Percentiles rank a stretch among this genome's conserved stretches.
Evolutionary conservation across 2,797 vertebrate species (phyloP).

Genomic region (Schizopygopsis malacanthus): DNA sequence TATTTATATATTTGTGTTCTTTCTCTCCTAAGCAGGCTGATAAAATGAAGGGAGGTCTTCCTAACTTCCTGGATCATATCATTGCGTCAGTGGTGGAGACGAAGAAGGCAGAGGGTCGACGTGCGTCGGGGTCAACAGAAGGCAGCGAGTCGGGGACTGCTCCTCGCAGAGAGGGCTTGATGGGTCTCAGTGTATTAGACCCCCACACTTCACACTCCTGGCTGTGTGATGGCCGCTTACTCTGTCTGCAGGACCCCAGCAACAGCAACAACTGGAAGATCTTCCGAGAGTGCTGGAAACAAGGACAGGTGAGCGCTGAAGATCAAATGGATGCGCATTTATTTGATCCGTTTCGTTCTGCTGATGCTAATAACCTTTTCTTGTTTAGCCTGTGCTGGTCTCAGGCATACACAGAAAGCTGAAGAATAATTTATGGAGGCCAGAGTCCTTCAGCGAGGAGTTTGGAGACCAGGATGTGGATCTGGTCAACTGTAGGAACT

Average conservation of each 20-base stretch:
- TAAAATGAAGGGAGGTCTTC: constrained; percentile 93
- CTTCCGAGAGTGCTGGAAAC: constrained; percentile 99
- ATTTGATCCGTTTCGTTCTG: neutral
- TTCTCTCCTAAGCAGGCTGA: constrained; percentile 77
- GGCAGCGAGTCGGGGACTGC: constrained; percentile 83
- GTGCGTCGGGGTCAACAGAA: constrained; percentile 83
- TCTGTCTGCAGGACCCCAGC: constrained; percentile 97
- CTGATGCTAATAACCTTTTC: neutral
- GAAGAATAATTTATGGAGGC: constrained; percentile 89
- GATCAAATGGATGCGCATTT: neutral
- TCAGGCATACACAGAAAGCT: constrained; percentile 96
- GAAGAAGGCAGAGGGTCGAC: constrained; percentile 92
- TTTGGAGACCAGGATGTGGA: constrained; percentile 99
- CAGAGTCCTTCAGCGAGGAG: constrained; percentile 95
- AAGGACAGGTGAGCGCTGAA: constrained; percentile 87
- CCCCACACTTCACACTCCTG: constrained; percentile 98
- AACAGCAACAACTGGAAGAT: constrained; percentile 99
- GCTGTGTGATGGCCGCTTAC: constrained; percentile 97
- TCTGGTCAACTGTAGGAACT: constrained; percentile 98
- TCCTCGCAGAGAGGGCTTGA: constrained; percentile 87
- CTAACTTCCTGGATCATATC: constrained; percentile 98
- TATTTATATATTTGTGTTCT: neutral
- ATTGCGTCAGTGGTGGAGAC: constrained; percentile 99
- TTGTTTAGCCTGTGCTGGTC: constrained; percentile 92
- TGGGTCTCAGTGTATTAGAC: constrained; percentile 96